phyloP scores from a whole-genome alignment of 2,888 invertebrate species.

The Microctonus hyperodae region DNA sequence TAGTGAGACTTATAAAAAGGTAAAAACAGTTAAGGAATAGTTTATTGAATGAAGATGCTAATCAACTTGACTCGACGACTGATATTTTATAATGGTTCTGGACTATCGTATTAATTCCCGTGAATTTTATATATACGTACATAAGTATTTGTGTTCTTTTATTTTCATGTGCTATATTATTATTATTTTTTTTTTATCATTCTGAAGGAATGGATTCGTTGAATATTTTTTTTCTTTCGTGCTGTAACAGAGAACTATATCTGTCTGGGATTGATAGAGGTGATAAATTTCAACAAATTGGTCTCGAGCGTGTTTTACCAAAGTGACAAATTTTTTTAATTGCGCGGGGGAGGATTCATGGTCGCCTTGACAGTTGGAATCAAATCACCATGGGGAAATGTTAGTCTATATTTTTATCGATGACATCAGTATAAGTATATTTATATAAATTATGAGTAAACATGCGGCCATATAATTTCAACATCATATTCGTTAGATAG shows the following conservation, averaged over 20 bases:
- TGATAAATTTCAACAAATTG: constrained; percentile 12
- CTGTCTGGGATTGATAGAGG: not conserved
- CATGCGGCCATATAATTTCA: not conserved
- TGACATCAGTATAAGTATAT: constrained; percentile 10
- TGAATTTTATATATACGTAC: not conserved
- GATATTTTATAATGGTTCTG: not conserved
- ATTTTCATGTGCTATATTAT: not conserved
- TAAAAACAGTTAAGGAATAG: constrained; percentile 3
- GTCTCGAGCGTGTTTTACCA: constrained; percentile 3
- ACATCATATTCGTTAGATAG: not conserved
- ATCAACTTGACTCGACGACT: not conserved
- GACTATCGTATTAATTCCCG: constrained; percentile 1
- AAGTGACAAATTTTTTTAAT: constrained; percentile 10
- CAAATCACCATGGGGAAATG: not conserved
- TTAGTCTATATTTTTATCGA: not conserved
- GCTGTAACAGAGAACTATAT: not conserved
- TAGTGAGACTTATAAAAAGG: not conserved
- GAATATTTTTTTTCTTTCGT: not conserved
- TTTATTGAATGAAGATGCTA: constrained; percentile 9
- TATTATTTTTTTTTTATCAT: not conserved
- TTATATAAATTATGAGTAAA: not conserved
- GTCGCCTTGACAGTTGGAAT: not conserved
- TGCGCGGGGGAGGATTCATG: constrained; percentile 3
- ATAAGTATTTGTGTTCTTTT: not conserved
- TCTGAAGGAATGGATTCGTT: not conserved